A percentile compares a stretch with the other conserved stretches of the same genome.
These are phyloP conservation scores for Diabrotica balteata DNA, from an alignment of 2,888 invertebrate species.

Conservation along the genomic window DNA sequence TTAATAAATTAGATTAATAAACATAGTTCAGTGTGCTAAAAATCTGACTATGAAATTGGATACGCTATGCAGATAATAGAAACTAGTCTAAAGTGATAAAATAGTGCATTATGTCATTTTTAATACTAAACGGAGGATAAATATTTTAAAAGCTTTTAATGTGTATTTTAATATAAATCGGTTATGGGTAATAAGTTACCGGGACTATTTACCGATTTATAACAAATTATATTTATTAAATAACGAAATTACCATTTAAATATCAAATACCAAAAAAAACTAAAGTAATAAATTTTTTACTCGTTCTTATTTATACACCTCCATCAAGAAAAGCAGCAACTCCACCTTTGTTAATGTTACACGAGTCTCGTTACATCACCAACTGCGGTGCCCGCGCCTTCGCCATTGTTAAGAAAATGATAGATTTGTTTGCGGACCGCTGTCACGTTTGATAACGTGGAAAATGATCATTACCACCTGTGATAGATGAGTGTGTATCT, in stretches of 20 bases:
- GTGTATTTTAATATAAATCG: no score
- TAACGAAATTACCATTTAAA: neutral
- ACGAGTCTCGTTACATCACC: constrained; percentile 3
- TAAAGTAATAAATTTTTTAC: neutral
- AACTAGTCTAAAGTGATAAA: no score
- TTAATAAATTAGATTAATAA: no score
- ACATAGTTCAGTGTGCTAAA: no score
- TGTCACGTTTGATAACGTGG: constrained; percentile 17
- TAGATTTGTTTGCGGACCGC: constrained; percentile 20
- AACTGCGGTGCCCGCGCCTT: neutral
- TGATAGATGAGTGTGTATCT: constrained; percentile 21
- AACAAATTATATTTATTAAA: no score
- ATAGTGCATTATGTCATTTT: no score
- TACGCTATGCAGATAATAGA: no score
- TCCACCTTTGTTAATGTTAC: constrained; percentile 11
- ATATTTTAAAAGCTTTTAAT: no score
- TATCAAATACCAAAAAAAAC: neutral
- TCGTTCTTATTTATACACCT: neutral
- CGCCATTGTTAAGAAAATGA: constrained; percentile 11
- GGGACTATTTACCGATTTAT: no score
- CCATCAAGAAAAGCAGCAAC: constrained; percentile 6
- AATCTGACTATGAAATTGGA: no score
- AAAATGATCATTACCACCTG: constrained; percentile 18
- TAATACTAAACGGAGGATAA: no score
- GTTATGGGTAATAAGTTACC: no score